Conservation (phyloP, 2,113 vertebrate species). For the Pteronura brasiliensis region DNA sequence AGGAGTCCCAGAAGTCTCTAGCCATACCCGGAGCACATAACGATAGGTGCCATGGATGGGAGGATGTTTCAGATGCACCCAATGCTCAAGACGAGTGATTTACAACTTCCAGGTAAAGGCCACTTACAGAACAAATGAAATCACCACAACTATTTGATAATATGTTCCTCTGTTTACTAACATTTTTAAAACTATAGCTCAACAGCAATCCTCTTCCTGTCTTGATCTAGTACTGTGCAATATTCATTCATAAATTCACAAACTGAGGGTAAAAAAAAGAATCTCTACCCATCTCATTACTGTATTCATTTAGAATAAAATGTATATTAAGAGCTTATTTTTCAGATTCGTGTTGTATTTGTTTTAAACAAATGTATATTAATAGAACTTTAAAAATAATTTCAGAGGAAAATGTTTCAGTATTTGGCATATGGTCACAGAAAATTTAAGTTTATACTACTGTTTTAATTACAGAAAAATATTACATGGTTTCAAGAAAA, state of each 20-base stretch:
- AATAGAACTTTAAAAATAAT: slow-evolving; percentile 29
- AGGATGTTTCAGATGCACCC: rapidly evolving
- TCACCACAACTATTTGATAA: not conserved
- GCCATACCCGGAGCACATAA: too few species aligned
- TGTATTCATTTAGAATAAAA: not conserved
- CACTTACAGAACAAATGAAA: not conserved
- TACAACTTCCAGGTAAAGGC: not conserved
- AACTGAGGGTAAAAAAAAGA: not conserved
- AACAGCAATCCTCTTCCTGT: not conserved
- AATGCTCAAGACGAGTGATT: not conserved
- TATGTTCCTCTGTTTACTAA: not conserved
- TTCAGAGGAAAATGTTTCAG: not conserved
- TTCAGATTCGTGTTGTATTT: not conserved
- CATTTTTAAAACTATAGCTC: not conserved
- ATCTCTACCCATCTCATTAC: not conserved
- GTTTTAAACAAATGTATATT: not conserved
- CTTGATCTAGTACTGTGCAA: not conserved
- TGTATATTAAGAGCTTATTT: not conserved
- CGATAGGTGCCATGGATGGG: not conserved
- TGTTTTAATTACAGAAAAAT: slow-evolving; percentile 23
- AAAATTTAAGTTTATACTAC: slow-evolving; percentile 30
- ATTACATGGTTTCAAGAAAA: slow-evolving; percentile 26
- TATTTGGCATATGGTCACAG: not conserved
- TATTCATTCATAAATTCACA: not conserved
- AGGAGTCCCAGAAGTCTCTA: not conserved